Percentiles rank a stretch among this genome's conserved stretches.
phyloP scores from a whole-genome alignment of 2,888 invertebrate genomes.

The Idaea biselata region DNA sequence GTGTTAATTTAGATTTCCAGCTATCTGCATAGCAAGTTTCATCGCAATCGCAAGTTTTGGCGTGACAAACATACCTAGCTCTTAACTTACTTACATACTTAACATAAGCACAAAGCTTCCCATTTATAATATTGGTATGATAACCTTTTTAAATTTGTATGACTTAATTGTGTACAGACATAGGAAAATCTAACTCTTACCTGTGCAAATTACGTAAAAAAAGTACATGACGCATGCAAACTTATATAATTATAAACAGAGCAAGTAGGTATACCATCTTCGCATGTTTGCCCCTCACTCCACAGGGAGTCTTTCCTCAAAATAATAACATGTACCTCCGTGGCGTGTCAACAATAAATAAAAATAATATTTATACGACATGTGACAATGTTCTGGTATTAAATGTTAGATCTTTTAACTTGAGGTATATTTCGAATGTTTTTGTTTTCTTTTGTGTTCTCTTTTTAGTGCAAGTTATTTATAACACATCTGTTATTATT shows the following conservation, averaged over 20 bases:
- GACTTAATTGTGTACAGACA: too few species aligned
- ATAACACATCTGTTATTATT: too few species aligned
- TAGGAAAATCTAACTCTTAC: too few species aligned
- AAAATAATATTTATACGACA: conserved; percentile 45
- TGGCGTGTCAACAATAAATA: conserved; percentile 54
- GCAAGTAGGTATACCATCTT: conserved; percentile 15
- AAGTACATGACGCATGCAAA: not conserved
- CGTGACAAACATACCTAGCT: too few species aligned
- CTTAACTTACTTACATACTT: too few species aligned
- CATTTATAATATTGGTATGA: too few species aligned
- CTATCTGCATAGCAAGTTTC: too few species aligned
- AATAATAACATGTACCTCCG: conserved; percentile 61
- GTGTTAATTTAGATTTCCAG: too few species aligned
- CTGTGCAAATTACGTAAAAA: conserved; percentile 19
- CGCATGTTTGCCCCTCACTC: conserved; percentile 27
- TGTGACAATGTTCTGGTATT: conserved; percentile 45
- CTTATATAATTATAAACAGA: conserved; percentile 11
- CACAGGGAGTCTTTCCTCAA: conserved; percentile 48
- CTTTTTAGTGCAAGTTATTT: not conserved
- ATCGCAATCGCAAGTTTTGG: too few species aligned
- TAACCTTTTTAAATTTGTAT: too few species aligned
- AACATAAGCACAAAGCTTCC: too few species aligned
- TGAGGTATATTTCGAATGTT: conserved; percentile 2
- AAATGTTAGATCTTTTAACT: conserved; percentile 9
- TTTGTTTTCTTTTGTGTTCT: conserved; percentile 5